Base-by-base conservation (phyloP, 2,888 invertebrate species). In the Sphaerophoria taeniata region DNA sequence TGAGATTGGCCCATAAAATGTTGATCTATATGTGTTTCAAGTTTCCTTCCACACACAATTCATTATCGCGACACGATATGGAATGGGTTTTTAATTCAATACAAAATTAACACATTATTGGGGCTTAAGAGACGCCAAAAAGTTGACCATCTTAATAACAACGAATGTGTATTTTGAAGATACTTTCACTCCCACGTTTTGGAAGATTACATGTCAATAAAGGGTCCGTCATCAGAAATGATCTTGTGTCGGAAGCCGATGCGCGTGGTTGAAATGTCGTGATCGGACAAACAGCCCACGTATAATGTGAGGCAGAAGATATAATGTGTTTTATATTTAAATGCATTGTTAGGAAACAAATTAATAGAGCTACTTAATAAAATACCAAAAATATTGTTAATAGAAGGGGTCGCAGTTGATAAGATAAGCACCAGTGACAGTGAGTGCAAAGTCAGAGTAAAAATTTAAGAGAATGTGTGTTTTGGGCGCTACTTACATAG, bases 191-290 rank as follows among this genome's bases (percentile, higher is more conserved):
- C 39, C 51, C 39, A 53, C 53, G 39, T 24, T 36, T 63, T 51
- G 12, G 2, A 24, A 67, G 65, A 67, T 67, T 51, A 51, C 24
- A n/a, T 67, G 9, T 24, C 51, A 36, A 34, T n/a, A 7, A 14
- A 24, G n/a, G 65, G 45, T 9, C 33, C 45, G 36, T 80, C 55
- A 36, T 24, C 24, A 24, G 24, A 24, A 61, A 39, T 16, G 74
- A 43, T 36, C 12, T 63, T 43, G 55, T 70, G 74, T 70, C 78
- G 70, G 83, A 78, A 83, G 78, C 83, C 56, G 60, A 74, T 74
- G 63, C 51, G 63, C 14, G 63, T 24, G 24, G 60, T 31, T n/a
- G 56, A 73, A 73, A 63, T 63, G 49, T 43, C 51, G 55, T 83
- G 74, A 74, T 74, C 60, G 34, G 70, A 56, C 1, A 47, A 9